Evolutionary conservation across 2,797 vertebrate species (phyloP).

Genomic region (Huso huso): DNA sequence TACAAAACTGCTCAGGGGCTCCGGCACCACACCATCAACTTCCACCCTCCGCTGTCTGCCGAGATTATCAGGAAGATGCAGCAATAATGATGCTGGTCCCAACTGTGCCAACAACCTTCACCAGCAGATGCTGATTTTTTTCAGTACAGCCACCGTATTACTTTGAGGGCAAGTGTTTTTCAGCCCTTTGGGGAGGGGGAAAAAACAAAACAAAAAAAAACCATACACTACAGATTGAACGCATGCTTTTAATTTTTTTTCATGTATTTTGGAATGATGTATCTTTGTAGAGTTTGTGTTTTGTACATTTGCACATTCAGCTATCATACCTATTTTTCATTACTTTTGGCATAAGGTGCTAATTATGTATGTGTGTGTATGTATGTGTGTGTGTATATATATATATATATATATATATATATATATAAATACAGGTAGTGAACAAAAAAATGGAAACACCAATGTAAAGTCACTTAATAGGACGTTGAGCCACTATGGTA

Average conservation of each 20-base stretch:
- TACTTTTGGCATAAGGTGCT: constrained; percentile 85
- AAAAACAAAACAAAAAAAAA: not conserved
- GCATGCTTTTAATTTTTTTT: constrained; percentile 74
- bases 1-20: constrained; percentile 99
- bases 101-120: constrained; percentile 68
- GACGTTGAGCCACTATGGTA: too few relatives aligned
- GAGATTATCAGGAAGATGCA: constrained; percentile 95
- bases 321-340: constrained; percentile 71
- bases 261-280: constrained; percentile 76
- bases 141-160: constrained; percentile 62
- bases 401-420: too few relatives aligned
- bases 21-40: constrained; percentile 97
- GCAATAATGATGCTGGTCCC: constrained; percentile 74
- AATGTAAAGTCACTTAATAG: too few relatives aligned
- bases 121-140: constrained; percentile 69
- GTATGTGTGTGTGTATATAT: too few relatives aligned
- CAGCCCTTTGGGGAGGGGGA: constrained; percentile 29
- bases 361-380: constrained; percentile 29
- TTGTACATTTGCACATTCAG: constrained; percentile 97
- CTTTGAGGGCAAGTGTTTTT: constrained; percentile 19
- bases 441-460: constrained; percentile 41
- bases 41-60: constrained; percentile 87
- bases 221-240: constrained; percentile 60
- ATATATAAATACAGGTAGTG: constrained; percentile 15
- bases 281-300: constrained; percentile 75